A percentile compares a stretch with the other conserved stretches of the same genome.
Conservation (phyloP, 2,888 invertebrate species). For the Bruchidius siliquastri region DNA sequence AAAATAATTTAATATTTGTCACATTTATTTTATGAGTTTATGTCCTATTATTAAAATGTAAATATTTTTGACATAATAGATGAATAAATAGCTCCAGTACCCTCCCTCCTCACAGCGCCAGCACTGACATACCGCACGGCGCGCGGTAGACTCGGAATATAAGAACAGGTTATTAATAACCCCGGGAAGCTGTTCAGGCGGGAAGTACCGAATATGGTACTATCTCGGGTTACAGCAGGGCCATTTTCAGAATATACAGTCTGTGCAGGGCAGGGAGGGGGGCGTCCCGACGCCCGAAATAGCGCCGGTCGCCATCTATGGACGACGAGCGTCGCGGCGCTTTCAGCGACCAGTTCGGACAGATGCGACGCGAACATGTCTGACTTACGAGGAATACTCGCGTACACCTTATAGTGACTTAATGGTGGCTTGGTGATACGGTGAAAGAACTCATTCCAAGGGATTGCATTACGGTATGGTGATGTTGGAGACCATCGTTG, state of each 20-base stretch:
- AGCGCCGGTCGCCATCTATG: conserved; percentile 44
- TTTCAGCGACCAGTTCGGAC: background rate
- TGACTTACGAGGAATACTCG: background rate
- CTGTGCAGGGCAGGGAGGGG: conserved; percentile 35
- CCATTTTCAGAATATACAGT: conserved; percentile 60
- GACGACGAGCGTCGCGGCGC: conserved; percentile 28
- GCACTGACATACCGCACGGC: no score
- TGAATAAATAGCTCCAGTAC: no score
- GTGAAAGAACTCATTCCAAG: background rate
- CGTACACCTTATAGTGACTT: background rate
- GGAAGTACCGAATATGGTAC: conserved; percentile 60
- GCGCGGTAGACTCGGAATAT: conserved; percentile 30
- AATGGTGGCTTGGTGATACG: background rate
- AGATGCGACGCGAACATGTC: background rate
- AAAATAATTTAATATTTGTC: no score
- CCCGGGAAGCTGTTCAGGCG: conserved; percentile 30
- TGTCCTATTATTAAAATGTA: no score
- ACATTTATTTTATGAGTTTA: no score
- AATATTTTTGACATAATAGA: no score
- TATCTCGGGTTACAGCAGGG: conserved; percentile 64
- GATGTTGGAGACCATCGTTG: conserved; percentile 14
- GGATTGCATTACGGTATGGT: background rate
- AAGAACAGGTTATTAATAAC: conserved; percentile 48
- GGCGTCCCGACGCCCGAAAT: conserved; percentile 42
- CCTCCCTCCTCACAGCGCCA: no score